Base-by-base conservation (phyloP, 1,140 invertebrate genomes). In the Spodoptera litura region DNA sequence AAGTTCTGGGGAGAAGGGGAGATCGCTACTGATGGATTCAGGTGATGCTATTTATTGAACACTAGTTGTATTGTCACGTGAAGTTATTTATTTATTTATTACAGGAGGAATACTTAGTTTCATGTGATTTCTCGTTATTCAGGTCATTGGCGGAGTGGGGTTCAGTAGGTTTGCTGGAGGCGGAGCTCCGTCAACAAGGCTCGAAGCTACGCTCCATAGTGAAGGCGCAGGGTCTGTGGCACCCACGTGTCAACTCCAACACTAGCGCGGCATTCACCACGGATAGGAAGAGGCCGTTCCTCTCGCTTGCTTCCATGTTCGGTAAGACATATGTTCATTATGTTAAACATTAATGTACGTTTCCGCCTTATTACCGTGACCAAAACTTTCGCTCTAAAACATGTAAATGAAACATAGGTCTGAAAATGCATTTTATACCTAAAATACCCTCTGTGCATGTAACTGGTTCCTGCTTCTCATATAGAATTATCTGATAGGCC, bases 301-400 rank as follows among this genome's bases (percentile, higher is more conserved):
- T 99, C 2, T 99, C 99, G 0, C 92, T 99, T 1, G 97, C 98
- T 0, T 98, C 98, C 12, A 99, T 99, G 99, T 96, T 99, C 85
- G 97, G 97, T 94, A 62, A 79, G 81, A 44, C 38, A 61, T 20
- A 35, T 12, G 10, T 53, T 31, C 8, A 52, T 51, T 13, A 31
- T 53, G 10, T 13, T 2, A 27, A 55, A 68, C 5, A 2, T n/a
- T 51, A 49, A 66, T 3, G 53, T 55, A 4, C 2, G 31, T 31
- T 31, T 31, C 20, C 20, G 1, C 20, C 20, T 20, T 20, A n/a
- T n/a, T n/a, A n/a, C n/a, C 20, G 20, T 20, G 20, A 20, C 20
- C 20, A 20, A 20, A 20, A 20, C 20, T 20, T 20, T 20, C 20
- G 20, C 20, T 20, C 20, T 20, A 20, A 0, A 20, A 20, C 1